These are phyloP conservation scores for Hyaena hyaena DNA, from an alignment of 2,113 vertebrate species.

Conservation along the genomic window DNA sequence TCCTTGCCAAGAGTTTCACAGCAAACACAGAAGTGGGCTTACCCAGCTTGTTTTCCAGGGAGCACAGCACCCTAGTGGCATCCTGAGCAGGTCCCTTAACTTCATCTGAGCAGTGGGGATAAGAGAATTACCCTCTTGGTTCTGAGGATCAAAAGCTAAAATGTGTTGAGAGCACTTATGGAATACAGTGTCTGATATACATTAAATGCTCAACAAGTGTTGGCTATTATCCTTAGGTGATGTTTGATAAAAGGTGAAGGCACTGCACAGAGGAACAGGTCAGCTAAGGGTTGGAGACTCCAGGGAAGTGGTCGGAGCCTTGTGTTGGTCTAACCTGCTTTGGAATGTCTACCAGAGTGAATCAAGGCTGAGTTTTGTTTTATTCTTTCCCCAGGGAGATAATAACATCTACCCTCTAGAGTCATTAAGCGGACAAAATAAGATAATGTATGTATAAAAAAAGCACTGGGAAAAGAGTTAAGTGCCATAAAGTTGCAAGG, in stretches of 20 bases:
- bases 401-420: constrained; percentile 46
- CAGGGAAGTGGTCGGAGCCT: background rate
- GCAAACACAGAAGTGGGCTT: background rate
- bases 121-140: background rate
- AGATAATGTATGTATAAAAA: constrained; percentile 49
- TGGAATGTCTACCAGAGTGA: background rate
- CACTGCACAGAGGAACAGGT: background rate
- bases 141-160: constrained; percentile 15
- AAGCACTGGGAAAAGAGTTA: background rate
- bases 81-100: background rate
- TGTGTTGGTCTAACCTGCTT: background rate
- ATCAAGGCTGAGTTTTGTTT: background rate
- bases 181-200: background rate
- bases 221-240: constrained; percentile 33
- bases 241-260: constrained; percentile 38
- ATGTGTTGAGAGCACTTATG: background rate
- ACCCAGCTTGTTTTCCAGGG: background rate
- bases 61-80: fast-evolving
- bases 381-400: background rate
- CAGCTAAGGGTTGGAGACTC: background rate
- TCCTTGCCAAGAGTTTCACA: background rate
- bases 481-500: constrained; percentile 16
- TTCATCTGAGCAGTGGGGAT: background rate
- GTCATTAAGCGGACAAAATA: constrained; percentile 58
- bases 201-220: background rate